Percentiles rank a stretch among this genome's conserved stretches.
Evolutionary conservation across 2,113 vertebrate genomes (phyloP).

Genomic region (Cyanoliseus patagonus): DNA sequence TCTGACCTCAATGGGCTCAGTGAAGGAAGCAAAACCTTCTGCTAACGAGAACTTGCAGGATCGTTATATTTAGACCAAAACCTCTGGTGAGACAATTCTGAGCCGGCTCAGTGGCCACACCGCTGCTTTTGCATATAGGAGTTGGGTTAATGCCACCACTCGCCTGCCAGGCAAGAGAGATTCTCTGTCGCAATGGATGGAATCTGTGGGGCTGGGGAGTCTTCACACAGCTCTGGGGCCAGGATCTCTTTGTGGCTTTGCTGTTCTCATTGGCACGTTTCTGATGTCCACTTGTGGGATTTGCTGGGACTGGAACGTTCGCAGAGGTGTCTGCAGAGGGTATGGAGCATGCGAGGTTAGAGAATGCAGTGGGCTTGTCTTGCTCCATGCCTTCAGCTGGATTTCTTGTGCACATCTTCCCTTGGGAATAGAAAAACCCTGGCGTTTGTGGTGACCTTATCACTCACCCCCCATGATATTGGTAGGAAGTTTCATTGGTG

Average conservation of each 20-base stretch:
- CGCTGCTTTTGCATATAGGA: neutral
- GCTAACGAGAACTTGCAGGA: neutral
- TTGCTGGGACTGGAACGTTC: neutral
- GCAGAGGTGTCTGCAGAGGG: neutral
- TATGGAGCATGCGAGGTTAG: neutral
- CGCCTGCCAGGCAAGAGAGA: neutral
- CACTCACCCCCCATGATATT: rapidly evolving
- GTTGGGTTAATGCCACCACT: neutral
- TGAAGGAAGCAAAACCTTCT: neutral
- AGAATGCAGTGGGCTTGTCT: neutral
- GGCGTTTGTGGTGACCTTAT: neutral
- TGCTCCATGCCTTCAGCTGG: neutral
- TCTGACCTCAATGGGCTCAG: neutral
- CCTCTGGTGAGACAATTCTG: slow-evolving; percentile 27
- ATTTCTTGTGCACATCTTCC: neutral
- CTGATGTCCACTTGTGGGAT: slow-evolving; percentile 4
- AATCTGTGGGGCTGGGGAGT: neutral
- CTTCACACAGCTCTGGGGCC: neutral
- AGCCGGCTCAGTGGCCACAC: neutral
- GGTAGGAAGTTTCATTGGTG: neutral
- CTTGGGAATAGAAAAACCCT: neutral
- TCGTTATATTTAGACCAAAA: slow-evolving; percentile 3
- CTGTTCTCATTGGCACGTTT: slow-evolving; percentile 10
- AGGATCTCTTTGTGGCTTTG: neutral
- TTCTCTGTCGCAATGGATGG: neutral